Conservation (phyloP, 2,797 vertebrate species). For the Decapterus maruadsi region DNA sequence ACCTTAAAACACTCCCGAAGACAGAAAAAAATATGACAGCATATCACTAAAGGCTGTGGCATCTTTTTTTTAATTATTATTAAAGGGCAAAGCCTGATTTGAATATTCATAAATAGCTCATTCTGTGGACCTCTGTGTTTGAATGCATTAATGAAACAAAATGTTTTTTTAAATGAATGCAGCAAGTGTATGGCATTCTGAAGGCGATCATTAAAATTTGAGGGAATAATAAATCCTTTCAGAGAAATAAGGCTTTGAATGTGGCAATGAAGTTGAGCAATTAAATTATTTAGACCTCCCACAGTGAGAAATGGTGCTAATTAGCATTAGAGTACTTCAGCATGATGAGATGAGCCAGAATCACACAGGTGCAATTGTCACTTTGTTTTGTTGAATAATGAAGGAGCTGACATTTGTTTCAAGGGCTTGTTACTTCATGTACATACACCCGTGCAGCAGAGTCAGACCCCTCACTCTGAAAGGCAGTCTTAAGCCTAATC, state of each 20-base stretch:
- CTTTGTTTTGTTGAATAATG: constrained; percentile 75
- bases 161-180: constrained; percentile 54
- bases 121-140: constrained; percentile 48
- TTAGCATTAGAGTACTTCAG: constrained; percentile 76
- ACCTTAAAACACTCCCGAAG: constrained; percentile 17
- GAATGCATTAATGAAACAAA: constrained; percentile 66
- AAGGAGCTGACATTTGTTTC: constrained; percentile 69
- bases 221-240: constrained; percentile 72
- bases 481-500: constrained; percentile 6
- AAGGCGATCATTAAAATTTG: constrained; percentile 70
- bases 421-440: constrained; percentile 51
- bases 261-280: constrained; percentile 55
- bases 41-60: constrained; percentile 43
- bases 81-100: constrained; percentile 70
- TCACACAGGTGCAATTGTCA: constrained; percentile 74
- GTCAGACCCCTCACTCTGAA: constrained; percentile 5
- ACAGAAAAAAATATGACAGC: constrained; percentile 41
- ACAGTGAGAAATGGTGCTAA: constrained; percentile 69
- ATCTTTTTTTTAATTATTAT: constrained; percentile 24
- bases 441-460: constrained; percentile 26
- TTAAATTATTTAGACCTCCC: constrained; percentile 79
- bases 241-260: constrained; percentile 35
- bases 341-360: constrained; percentile 69
- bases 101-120: constrained; percentile 73
- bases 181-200: constrained; percentile 56